Evolutionary conservation across 2,888 invertebrate species (phyloP).

Genomic region (Parnassius glacialis): DNA sequence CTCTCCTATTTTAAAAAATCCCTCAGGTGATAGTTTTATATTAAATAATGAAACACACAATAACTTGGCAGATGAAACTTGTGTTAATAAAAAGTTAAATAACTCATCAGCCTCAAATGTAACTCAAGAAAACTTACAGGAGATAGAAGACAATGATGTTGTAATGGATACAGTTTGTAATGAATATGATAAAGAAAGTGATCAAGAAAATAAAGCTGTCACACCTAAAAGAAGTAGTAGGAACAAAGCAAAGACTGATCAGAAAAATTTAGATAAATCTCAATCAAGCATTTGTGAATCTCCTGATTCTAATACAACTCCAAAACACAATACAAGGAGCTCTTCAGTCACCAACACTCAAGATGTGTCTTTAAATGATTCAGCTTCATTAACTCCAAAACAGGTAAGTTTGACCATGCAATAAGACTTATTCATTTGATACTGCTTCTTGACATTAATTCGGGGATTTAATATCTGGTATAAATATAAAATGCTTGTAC

Average conservation of each 20-base stretch:
- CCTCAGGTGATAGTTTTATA: background rate
- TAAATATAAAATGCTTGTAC: too few relatives aligned
- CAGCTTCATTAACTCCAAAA: constrained; percentile 63
- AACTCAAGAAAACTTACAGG: constrained; percentile 4
- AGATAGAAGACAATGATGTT: constrained; percentile 27
- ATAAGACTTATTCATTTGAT: too few relatives aligned
- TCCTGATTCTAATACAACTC: constrained; percentile 47
- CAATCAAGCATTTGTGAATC: constrained; percentile 46
- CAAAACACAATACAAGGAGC: constrained; percentile 48
- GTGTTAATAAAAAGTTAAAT: constrained; percentile 14
- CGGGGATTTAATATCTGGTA: too few relatives aligned
- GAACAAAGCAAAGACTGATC: constrained; percentile 46
- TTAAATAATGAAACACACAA: background rate
- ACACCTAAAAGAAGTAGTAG: constrained; percentile 55
- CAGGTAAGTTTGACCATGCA: constrained; percentile 46
- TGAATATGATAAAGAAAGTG: constrained; percentile 23
- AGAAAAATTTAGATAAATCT: constrained; percentile 45
- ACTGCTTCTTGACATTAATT: too few relatives aligned
- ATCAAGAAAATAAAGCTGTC: constrained; percentile 28
- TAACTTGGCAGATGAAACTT: constrained; percentile 21
- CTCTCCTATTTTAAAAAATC: background rate
- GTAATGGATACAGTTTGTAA: constrained; percentile 17
- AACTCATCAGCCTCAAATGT: background rate
- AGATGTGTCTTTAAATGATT: constrained; percentile 55
- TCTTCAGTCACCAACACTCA: constrained; percentile 49